Evolutionary conservation across 2,888 invertebrate species (phyloP), one percentile per base, ranked within the genome.

Genomic region (Trissoscelio sp.): DNA sequence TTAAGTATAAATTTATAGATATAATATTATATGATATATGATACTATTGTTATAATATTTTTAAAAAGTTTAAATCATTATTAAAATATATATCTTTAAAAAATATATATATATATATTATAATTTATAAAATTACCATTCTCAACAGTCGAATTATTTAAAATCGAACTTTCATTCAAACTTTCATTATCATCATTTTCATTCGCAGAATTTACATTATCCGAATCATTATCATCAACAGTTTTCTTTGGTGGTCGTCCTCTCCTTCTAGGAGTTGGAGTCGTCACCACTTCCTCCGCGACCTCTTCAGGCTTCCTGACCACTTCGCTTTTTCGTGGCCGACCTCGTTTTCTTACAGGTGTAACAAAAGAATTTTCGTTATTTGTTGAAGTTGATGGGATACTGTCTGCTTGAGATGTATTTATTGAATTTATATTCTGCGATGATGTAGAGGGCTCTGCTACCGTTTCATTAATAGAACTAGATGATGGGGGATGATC

Each of bases 331-430:
- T 34, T 77, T 39, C 22, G 14, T 31, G 67, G 77, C 12, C 79
- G 58, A 20, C 73, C 79, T 77, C 67, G 72, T 69, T 48, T 62
- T 62, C 53, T 55, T 20, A 20, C 44, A 31, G 67, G 66, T 16
- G 66, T 66, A 4, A 51, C 48, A 22, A 48, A 48, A 18, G 20
- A 42, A 24, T 62, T 18, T 62, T 31, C 44, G n/a, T 46, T 31
- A 7, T 4, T 5, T 14, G 48, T 4, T 4, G 48, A 64, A 34
- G 48, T 48, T 0, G 64, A 64, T 42, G 60, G 24, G 6, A 24
- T 6, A n/a, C n/a, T n/a, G n/a, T n/a, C n/a, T n/a, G n/a, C n/a
- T n/a, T n/a, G n/a, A n/a, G n/a, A n/a, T n/a, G n/a, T n/a, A n/a
- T n/a, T n/a, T n/a, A n/a, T n/a, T n/a, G n/a, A n/a, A n/a, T n/a